phyloP scores from a whole-genome alignment of 2,888 invertebrate genomes.

The Diploptera punctata region DNA sequence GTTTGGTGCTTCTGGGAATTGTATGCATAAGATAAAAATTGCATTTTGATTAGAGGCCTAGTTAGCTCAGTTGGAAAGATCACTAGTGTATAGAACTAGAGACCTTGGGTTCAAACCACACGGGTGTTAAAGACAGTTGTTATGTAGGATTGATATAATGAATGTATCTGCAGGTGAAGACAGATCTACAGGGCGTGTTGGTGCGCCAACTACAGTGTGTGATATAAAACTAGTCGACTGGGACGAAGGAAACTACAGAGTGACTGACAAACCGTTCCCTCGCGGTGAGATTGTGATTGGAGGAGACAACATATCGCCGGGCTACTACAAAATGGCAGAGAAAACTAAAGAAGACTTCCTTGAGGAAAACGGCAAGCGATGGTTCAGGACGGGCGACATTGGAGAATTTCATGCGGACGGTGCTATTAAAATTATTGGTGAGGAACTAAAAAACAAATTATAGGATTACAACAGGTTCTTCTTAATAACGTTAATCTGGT shows the following conservation, averaged over 20 bases:
- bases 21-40: too few species aligned
- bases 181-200: slow-evolving; percentile 82
- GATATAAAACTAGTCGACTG: slow-evolving; percentile 89
- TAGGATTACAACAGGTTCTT: too few species aligned
- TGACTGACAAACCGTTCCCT: slow-evolving; percentile 85
- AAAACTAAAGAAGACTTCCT: slow-evolving; percentile 92
- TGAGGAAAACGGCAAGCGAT: slow-evolving; percentile 78
- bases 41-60: too few species aligned
- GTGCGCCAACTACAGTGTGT: slow-evolving; percentile 84
- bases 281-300: slow-evolving; percentile 87
- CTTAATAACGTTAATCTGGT: too few species aligned
- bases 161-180: slow-evolving; percentile 63
- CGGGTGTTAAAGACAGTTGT: too few species aligned
- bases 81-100: too few species aligned
- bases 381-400: slow-evolving; percentile 98
- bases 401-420: slow-evolving; percentile 94
- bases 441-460: too few species aligned
- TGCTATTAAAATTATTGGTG: slow-evolving; percentile 94
- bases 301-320: slow-evolving; percentile 90
- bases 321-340: slow-evolving; percentile 90
- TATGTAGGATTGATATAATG: too few species aligned
- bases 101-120: too few species aligned
- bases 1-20: too few species aligned
- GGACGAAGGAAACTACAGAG: slow-evolving; percentile 92
- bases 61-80: too few species aligned